A percentile compares a stretch with the other conserved stretches of the same genome.
phyloP scores from a whole-genome alignment of 1,140 invertebrate species.

The Bombus confusus region DNA sequence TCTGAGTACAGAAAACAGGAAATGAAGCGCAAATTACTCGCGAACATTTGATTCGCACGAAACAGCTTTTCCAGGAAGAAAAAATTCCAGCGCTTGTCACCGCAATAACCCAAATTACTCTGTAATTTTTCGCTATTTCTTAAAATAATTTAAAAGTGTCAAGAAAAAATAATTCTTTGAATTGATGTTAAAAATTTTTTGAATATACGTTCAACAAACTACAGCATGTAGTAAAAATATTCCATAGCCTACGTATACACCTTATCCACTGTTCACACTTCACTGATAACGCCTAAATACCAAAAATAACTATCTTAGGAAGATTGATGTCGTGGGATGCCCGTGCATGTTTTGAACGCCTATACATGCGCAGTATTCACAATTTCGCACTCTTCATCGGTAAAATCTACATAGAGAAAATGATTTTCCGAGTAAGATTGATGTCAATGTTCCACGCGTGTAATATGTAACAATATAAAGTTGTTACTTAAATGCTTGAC shows the following conservation, averaged over 20 bases:
- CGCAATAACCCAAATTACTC: not conserved
- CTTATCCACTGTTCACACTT: constrained; percentile 26
- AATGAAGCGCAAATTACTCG: constrained; percentile 23
- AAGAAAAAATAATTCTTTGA: not conserved
- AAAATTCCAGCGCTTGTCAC: not conserved
- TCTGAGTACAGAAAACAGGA: not conserved
- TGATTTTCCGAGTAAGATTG: constrained; percentile 29
- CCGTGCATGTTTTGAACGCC: not conserved
- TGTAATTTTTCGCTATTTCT: not conserved
- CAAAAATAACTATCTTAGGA: constrained; percentile 31
- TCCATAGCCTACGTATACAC: not conserved
- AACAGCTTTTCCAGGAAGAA: not conserved
- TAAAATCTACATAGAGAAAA: constrained; percentile 6
- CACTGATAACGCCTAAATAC: constrained; percentile 33
- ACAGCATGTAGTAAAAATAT: not conserved
- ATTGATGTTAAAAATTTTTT: not conserved
- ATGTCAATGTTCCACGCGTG: not conserved
- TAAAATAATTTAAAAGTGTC: not conserved
- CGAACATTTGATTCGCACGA: not conserved
- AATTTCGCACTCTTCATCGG: constrained; percentile 7
- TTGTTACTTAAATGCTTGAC: not conserved
- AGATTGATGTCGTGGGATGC: constrained; percentile 33
- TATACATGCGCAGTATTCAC: constrained; percentile 8
- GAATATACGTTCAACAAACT: not conserved
- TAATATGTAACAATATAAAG: not conserved